Evolutionary conservation across 2,888 invertebrate genomes (phyloP), one percentile per base, ranked within the genome.

Genomic region (Steromphala cineraria): DNA sequence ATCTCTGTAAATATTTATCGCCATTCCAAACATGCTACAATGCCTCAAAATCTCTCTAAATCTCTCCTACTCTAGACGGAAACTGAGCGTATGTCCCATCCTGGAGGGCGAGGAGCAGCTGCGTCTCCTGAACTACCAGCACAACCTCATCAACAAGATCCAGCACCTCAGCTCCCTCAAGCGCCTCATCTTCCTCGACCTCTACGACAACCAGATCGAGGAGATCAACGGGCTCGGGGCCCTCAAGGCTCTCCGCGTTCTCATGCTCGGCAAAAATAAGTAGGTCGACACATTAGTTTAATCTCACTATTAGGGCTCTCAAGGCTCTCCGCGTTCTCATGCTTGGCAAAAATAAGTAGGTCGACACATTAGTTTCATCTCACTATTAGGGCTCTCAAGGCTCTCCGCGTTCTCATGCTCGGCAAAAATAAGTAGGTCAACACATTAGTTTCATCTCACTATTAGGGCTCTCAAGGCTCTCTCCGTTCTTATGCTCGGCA

Each of bases 191-290:
- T 98, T 98, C 93, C 95, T 98, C 81, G 98, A 98, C 94, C 95
- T 98, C 81, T 98, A 98, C 92, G 97, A 98, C 94, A 98, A 98
- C 94, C 97, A 98, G 93, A 96, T 98, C 84, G 98, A 98, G 87
- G 96, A 96, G 91, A 96, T 98, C 83, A 95, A 95, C 80, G 96
- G 96, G 80, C 94, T 98, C 82, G 96, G 96, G 88, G 95, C 96
- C 78, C 94, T 98, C 75, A 95, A 96, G 84, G 96, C 96, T 90
- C 94, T 98, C 77, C 95, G 98, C 86, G 98, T 98, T 17, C 95
- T 98, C 80, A 94, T 98, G 84, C 95, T 98, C 92, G 98, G 98
- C 0, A 98, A 98, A 94, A 98, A 98, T 94, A 96, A 97, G 96
- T 96, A 81, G 85, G 86, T 79, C 10, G 10, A 46, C 52, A 7